phyloP scores from a whole-genome alignment of 2,113 vertebrate genomes.

The Chascanopsetta lugubris region DNA sequence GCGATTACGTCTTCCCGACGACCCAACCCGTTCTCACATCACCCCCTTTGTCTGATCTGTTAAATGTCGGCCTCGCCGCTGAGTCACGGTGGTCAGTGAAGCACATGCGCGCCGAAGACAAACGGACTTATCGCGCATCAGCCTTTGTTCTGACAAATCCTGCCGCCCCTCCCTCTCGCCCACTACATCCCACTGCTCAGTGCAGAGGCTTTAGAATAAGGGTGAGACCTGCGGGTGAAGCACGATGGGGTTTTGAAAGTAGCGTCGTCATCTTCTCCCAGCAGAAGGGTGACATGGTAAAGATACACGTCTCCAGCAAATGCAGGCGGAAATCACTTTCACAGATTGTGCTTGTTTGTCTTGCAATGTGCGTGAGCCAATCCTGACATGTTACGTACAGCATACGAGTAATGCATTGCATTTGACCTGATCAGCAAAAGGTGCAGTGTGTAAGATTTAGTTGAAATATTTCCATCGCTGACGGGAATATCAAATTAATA shows the following conservation, averaged over 20 bases:
- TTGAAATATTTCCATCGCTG: too few species aligned
- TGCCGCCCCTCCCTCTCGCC: conserved; percentile 12
- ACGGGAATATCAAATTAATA: too few species aligned
- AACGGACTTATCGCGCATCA: conserved; percentile 34
- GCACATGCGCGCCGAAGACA: conserved; percentile 27
- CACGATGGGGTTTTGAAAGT: neutral
- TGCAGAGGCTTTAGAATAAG: conserved; percentile 25
- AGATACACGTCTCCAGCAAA: conserved; percentile 17
- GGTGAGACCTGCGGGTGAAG: conserved; percentile 27
- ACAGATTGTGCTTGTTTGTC: neutral
- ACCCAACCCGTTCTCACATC: conserved; percentile 59
- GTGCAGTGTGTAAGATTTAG: too few species aligned
- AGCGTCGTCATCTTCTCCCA: neutral
- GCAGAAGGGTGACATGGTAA: too few species aligned
- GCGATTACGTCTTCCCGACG: conserved; percentile 42
- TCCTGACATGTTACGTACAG: neutral
- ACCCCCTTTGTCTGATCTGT: conserved; percentile 63
- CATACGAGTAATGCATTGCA: too few species aligned
- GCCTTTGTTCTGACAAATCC: conserved; percentile 40
- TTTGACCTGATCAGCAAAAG: too few species aligned
- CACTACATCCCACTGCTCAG: conserved; percentile 20
- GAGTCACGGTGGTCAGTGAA: conserved; percentile 64
- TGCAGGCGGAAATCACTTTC: conserved; percentile 1
- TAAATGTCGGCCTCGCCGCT: conserved; percentile 55
- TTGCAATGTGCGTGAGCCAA: neutral